These are phyloP conservation scores for Trachymyrmex septentrionalis DNA, from an alignment of 1,140 invertebrate species.

Conservation along the genomic window DNA sequence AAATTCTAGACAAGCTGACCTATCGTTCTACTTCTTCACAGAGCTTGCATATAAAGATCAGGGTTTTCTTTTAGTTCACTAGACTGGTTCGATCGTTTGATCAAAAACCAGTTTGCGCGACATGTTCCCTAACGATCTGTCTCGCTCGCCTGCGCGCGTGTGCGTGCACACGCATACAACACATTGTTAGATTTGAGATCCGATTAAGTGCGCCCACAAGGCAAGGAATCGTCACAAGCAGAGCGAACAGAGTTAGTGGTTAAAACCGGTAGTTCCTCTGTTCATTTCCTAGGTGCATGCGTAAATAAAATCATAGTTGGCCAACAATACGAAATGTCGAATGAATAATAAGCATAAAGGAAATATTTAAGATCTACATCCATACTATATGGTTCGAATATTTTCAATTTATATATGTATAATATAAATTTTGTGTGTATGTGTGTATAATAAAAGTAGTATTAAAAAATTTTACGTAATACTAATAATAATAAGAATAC, in stretches of 20 bases:
- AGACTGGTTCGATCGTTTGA: conserved; percentile 73
- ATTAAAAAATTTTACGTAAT: not conserved
- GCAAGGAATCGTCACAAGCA: conserved; percentile 33
- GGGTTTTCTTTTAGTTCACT: conserved; percentile 57
- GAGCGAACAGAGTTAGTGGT: conserved; percentile 37
- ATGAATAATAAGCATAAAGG: not conserved
- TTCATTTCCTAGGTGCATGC: conserved; percentile 41
- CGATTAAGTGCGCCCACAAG: conserved; percentile 57
- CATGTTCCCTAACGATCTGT: conserved; percentile 53
- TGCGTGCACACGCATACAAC: conserved; percentile 53
- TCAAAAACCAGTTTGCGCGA: conserved; percentile 72
- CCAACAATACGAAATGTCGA: conserved; percentile 2
- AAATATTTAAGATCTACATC: not conserved
- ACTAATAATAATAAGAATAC: not conserved
- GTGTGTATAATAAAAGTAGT: not conserved
- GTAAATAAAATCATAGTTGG: conserved; percentile 45
- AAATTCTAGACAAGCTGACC: conserved; percentile 59
- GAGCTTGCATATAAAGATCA: conserved; percentile 43
- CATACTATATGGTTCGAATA: not conserved
- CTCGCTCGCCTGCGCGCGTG: conserved; percentile 60
- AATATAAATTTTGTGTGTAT: too few relatives aligned
- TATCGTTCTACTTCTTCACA: conserved; percentile 61
- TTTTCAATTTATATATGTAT: too few relatives aligned
- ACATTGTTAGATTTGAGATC: conserved; percentile 68
- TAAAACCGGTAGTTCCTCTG: conserved; percentile 64